Conservation (phyloP, 37 sponge, comb jelly and placozoan genomes). For the Aplysina aerophoba region DNA sequence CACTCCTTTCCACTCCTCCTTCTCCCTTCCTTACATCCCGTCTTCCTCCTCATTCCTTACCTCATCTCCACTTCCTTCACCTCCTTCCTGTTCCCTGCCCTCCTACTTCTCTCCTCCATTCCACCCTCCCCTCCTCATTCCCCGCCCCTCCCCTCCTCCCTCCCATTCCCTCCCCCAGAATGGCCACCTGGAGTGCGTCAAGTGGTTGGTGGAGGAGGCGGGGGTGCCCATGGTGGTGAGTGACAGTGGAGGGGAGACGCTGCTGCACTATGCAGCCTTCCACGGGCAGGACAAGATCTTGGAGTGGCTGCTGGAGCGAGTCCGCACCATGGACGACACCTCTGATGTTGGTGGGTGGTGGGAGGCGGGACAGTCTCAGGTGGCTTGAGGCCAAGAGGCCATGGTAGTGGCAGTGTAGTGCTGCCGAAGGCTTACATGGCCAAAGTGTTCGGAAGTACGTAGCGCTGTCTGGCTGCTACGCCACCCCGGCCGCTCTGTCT, state of each 20-base stretch:
- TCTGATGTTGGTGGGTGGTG: background rate
- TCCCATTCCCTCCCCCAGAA: constrained; percentile 26
- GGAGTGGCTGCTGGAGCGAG: constrained; percentile 67
- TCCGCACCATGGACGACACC: background rate
- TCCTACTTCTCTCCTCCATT: background rate
- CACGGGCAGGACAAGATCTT: constrained; percentile 73
- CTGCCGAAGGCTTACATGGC: no score
- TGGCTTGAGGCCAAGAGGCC: no score
- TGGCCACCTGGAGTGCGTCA: constrained; percentile 76
- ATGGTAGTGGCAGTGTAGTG: no score
- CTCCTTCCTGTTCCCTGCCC: no score
- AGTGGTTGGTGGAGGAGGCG: constrained; percentile 74
- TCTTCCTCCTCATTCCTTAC: no score
- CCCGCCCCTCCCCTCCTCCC: background rate
- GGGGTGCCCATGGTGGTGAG: constrained; percentile 62
- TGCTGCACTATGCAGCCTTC: constrained; percentile 83
- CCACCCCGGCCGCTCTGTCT: no score
- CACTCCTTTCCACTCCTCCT: no score
- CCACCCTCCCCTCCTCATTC: background rate
- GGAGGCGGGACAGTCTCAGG: background rate
- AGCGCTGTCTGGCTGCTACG: no score
- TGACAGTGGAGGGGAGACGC: constrained; percentile 84
- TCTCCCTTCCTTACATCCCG: no score
- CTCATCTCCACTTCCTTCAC: no score
- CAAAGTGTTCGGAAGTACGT: no score